Evolutionary conservation across 2,888 invertebrate species (phyloP).

Genomic region (Celastrina argiolus): DNA sequence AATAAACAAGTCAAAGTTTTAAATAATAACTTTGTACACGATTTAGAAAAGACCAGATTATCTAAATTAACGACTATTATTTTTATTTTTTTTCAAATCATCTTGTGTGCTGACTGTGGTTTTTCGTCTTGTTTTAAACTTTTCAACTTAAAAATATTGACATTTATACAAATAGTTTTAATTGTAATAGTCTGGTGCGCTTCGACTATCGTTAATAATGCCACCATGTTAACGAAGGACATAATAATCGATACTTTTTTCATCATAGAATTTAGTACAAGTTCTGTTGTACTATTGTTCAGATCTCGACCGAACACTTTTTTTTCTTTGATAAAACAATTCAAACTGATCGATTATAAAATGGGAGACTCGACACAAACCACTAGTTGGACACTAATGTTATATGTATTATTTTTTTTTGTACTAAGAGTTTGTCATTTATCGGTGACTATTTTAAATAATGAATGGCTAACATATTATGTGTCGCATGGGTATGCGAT

Average conservation of each 20-base stretch:
- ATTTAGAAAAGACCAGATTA: not conserved
- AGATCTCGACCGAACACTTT: not conserved
- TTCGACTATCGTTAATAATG: not conserved
- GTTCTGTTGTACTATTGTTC: not conserved
- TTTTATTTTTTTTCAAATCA: not conserved
- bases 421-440: not conserved
- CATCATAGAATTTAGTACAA: not conserved
- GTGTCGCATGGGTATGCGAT: not conserved
- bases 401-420: not conserved
- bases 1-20: not conserved
- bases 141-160: not conserved
- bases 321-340: not conserved
- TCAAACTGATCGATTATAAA: not conserved
- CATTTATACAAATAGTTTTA: not conserved
- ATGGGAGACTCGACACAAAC: not conserved
- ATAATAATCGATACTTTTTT: not conserved
- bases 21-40: not conserved
- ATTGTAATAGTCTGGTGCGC: not conserved
- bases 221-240: not conserved
- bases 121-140: not conserved
- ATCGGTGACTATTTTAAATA: not conserved
- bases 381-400: not conserved
- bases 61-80: not conserved
- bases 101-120: not conserved
- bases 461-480: not conserved